Evolutionary conservation across 2,113 vertebrate genomes (phyloP).

Genomic region (Odocoileus virginianus): DNA sequence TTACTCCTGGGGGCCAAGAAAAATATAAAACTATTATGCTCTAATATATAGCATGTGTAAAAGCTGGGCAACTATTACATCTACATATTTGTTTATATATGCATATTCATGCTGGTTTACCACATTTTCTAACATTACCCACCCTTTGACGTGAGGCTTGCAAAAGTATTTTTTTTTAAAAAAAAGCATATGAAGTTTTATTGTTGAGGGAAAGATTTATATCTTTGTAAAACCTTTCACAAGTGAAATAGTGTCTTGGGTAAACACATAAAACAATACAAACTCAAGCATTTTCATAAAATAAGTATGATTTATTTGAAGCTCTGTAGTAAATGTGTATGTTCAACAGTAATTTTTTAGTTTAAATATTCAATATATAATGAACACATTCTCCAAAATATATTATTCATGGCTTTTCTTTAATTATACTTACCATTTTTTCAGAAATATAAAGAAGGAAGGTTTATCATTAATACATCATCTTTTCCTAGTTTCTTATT

Average conservation of each 20-base stretch:
- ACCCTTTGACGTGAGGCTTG: background rate
- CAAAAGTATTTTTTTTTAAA: background rate
- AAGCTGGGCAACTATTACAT: background rate
- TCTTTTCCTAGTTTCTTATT: background rate
- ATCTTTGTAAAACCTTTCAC: background rate
- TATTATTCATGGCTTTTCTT: background rate
- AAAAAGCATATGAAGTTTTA: background rate
- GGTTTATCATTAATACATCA: background rate
- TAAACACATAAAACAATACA: background rate
- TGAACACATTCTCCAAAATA: background rate
- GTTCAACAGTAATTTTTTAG: background rate
- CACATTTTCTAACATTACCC: background rate
- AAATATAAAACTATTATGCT: background rate
- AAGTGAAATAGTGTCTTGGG: background rate
- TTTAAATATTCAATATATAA: background rate
- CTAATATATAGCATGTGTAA: background rate
- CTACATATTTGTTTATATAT: background rate
- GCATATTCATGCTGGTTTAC: background rate
- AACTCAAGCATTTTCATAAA: conserved; percentile 9
- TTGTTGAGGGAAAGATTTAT: background rate
- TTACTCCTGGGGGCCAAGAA: background rate
- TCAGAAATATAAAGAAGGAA: background rate
- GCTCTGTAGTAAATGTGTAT: background rate
- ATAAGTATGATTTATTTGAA: background rate
- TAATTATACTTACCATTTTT: background rate